These are phyloP conservation scores for Osmerus mordax DNA, from an alignment of 2,113 vertebrate species.

Conservation along the genomic window DNA sequence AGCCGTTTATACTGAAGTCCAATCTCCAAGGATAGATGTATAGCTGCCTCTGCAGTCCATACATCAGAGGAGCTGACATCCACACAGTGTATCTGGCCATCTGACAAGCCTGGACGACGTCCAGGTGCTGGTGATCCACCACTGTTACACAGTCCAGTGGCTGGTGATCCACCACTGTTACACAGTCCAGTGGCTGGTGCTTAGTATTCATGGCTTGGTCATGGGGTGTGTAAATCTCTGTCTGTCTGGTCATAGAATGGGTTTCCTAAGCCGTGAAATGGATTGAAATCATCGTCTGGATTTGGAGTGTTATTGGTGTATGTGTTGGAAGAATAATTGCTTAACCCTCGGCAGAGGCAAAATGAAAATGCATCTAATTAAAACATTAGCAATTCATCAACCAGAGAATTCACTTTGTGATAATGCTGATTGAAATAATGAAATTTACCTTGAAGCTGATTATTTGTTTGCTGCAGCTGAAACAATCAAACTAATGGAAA, in stretches of 20 bases:
- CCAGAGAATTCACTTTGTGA: background rate
- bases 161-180: background rate
- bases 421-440: background rate
- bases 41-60: constrained; percentile 12
- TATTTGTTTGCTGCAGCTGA: background rate
- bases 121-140: background rate
- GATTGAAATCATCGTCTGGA: background rate
- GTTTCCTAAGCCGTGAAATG: constrained; percentile 3
- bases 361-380: background rate
- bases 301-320: background rate
- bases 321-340: background rate
- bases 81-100: background rate
- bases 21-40: constrained; percentile 17
- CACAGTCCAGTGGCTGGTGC: background rate
- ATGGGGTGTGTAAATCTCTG: background rate
- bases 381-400: background rate
- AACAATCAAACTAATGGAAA: background rate
- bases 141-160: background rate
- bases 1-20: constrained; percentile 9
- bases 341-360: background rate
- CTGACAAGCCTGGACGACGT: background rate
- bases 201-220: constrained; percentile 6
- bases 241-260: background rate
- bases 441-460: background rate
- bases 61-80: background rate